Evolutionary conservation across 2,797 vertebrate species (phyloP), one percentile per base, ranked within the genome.

Genomic region (Melanotaenia parkinsoni): DNA sequence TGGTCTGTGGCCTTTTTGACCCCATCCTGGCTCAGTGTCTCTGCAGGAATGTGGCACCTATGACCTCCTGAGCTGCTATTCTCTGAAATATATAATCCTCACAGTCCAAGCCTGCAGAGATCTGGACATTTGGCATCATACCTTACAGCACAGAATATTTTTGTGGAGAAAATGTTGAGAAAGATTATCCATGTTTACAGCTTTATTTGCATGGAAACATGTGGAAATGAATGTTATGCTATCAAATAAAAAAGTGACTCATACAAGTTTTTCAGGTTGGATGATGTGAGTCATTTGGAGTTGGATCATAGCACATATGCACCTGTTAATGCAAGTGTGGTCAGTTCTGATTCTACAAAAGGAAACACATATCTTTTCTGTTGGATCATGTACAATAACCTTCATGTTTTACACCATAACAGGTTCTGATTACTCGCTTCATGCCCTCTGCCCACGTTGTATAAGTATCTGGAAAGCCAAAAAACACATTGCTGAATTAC

Each of bases 11-110:
- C 76, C 79, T 63, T 24, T 70, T 54, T 74, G 78, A 80, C 78
- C 87, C 64, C n/a, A 2, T 76, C 63, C 35, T 32, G 80, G 67
- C 77, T 82, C 28, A 60, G 69, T 79, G 76, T 88, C 83, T 79
- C 83, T 65, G 66, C 71, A 78, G 78, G 81, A 90, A 88, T 90
- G 72, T 70, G 72, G 50, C 77, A 81, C 80, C 37, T 60, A 45
- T 82, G 81, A 86, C 77, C 81, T 76, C 57, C 60, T 30, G 67
- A 83, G 72, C 58, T 0, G 56, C 60, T 70, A 62, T 66, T 58
- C 74, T 67, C 62, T 57, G 67, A 74, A 72, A 62, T 66, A 74
- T 4, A 30, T 64, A 67, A 81, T 67, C 32, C 16, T 28, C 28
- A 65, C 56, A 47, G 33, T 72, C 58, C 28, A 37, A 58, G 7